Percentiles rank a stretch among this genome's conserved stretches.
phyloP scores from a whole-genome alignment of 2,113 vertebrate genomes.

The Apteryx mantelli region DNA sequence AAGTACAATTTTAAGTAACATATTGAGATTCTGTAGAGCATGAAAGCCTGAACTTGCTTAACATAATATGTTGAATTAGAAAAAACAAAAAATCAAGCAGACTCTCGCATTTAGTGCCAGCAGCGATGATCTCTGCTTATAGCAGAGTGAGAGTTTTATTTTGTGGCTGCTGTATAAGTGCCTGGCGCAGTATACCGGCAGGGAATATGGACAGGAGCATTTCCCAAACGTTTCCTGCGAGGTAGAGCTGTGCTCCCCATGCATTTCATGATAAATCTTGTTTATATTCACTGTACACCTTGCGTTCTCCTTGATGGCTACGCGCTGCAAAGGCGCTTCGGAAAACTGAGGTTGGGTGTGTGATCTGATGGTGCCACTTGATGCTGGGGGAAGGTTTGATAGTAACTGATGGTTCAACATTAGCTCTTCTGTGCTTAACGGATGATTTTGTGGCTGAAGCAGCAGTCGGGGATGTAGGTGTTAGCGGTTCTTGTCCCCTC shows the following conservation, averaged over 20 bases:
- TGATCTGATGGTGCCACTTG: neutral
- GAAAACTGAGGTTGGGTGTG: neutral
- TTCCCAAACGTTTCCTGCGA: neutral
- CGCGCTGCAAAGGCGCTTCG: fast-evolving
- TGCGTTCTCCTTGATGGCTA: fast-evolving
- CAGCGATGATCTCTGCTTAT: neutral
- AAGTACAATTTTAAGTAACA: neutral
- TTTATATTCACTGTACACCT: neutral
- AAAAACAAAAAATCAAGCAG: neutral
- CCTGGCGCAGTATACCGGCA: conserved; percentile 4
- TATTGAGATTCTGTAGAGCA: neutral
- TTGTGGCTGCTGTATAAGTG: neutral
- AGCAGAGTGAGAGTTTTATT: neutral
- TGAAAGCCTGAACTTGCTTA: neutral
- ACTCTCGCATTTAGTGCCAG: neutral
- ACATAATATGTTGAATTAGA: neutral
- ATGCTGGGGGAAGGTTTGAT: neutral
- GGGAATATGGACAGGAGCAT: neutral
- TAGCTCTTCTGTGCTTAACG: fast-evolving
- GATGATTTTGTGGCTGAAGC: neutral
- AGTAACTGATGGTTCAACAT: neutral
- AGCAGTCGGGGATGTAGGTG: no score
- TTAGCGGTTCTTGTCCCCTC: neutral
- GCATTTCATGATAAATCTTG: neutral
- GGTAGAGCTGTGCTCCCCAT: neutral